Conservation (phyloP, 2,888 invertebrate species). For the Eilema sororculum region DNA sequence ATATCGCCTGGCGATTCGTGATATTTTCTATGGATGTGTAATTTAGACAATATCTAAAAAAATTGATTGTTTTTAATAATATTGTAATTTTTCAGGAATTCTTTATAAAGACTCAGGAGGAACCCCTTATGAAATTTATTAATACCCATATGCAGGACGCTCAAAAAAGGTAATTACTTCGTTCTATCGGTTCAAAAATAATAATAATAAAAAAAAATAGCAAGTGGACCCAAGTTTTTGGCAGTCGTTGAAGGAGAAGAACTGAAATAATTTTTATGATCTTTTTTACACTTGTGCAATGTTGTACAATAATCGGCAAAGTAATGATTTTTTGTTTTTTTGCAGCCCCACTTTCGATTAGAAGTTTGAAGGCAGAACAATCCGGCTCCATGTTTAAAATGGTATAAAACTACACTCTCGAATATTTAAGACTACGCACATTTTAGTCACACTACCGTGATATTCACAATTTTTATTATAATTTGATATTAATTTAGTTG, state of each 20-base stretch:
- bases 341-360: background rate
- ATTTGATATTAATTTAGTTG: background rate
- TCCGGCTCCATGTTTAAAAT: background rate
- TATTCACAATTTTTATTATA: background rate
- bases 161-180: constrained; percentile 9
- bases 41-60: background rate
- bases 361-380: background rate
- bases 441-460: background rate
- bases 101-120: constrained; percentile 13
- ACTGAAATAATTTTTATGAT: background rate
- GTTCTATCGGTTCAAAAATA: background rate
- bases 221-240: background rate
- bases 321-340: background rate
- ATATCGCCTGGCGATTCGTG: too few species aligned
- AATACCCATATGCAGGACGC: constrained; percentile 10
- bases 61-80: background rate
- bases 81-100: constrained; percentile 9
- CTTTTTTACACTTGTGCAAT: background rate
- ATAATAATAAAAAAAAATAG: too few species aligned
- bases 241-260: background rate
- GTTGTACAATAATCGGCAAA: background rate
- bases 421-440: background rate
- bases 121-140: constrained; percentile 13
- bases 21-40: too few species aligned
- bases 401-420: background rate